Evolutionary conservation across 2,113 vertebrate species (phyloP).

Genomic region (Serilophus lunatus): DNA sequence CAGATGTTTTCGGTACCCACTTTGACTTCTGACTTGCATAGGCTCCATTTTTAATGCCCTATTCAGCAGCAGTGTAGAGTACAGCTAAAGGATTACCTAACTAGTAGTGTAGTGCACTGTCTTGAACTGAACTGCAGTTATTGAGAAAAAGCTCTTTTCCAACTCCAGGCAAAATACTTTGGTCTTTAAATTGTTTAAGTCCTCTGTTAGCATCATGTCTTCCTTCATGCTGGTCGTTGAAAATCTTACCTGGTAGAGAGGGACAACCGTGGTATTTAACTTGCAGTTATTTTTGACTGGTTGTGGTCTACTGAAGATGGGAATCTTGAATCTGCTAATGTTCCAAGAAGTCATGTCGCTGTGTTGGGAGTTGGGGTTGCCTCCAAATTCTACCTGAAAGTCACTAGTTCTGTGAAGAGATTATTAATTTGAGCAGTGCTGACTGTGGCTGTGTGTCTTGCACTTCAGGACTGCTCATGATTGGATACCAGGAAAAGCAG

Average conservation of each 20-base stretch:
- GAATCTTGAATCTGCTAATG: not conserved
- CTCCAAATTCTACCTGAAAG: not conserved
- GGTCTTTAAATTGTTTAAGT: not conserved
- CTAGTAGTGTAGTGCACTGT: fast-evolving
- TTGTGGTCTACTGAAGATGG: not conserved
- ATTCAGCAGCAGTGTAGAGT: not conserved
- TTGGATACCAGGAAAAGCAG: not conserved
- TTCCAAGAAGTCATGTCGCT: not conserved
- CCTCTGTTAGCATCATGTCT: not conserved
- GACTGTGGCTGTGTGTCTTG: not conserved
- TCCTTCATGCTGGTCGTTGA: not conserved
- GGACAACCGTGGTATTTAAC: not conserved
- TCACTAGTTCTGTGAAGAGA: not conserved
- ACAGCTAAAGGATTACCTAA: not conserved
- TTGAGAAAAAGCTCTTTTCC: not conserved
- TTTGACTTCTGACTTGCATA: not conserved
- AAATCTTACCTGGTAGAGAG: not conserved
- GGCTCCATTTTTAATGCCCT: not conserved
- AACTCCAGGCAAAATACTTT: not conserved
- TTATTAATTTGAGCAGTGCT: not conserved
- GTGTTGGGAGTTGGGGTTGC: not conserved
- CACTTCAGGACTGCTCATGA: not conserved
- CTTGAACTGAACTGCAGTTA: not conserved
- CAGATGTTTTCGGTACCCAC: not conserved
- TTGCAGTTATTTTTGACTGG: not conserved